These are phyloP conservation scores for Mellilla xanthometata DNA, from an alignment of 2,888 invertebrate species.

Conservation along the genomic window DNA sequence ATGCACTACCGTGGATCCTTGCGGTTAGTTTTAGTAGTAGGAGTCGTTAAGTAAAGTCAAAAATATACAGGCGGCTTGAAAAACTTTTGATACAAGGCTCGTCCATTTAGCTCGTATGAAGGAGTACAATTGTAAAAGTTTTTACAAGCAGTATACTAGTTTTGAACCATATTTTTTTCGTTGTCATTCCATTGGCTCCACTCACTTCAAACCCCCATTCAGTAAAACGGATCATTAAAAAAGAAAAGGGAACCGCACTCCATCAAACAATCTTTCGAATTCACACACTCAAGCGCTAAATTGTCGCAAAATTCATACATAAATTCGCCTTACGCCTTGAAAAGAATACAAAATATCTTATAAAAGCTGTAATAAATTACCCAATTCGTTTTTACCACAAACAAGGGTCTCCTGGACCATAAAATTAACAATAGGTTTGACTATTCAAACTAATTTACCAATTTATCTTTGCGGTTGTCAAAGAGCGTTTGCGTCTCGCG, in stretches of 20 bases:
- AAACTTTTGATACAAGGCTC: too few relatives aligned
- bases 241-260: slow-evolving; percentile 8
- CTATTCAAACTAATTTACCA: slow-evolving; percentile 23
- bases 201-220: slow-evolving; percentile 1
- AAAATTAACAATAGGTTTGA: slow-evolving; percentile 27
- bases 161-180: too few relatives aligned
- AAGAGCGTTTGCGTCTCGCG: background rate
- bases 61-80: too few relatives aligned
- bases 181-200: too few relatives aligned
- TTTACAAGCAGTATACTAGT: too few relatives aligned
- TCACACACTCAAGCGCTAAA: slow-evolving; percentile 30
- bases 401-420: slow-evolving; percentile 35
- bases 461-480: background rate
- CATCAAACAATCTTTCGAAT: slow-evolving; percentile 29
- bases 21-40: too few relatives aligned
- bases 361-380: slow-evolving; percentile 46
- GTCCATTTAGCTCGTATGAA: too few relatives aligned
- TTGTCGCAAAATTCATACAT: slow-evolving; percentile 22
- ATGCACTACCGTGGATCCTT: too few relatives aligned
- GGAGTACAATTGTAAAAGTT: too few relatives aligned
- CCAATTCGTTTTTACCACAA: slow-evolving; percentile 45
- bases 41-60: too few relatives aligned
- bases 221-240: background rate
- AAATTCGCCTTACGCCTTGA: slow-evolving; percentile 8
- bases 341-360: slow-evolving; percentile 20